Percentiles rank a stretch among this genome's conserved stretches.
Conservation (phyloP, 92 coral and sea anemone species). For the Heliopora coerulea region DNA sequence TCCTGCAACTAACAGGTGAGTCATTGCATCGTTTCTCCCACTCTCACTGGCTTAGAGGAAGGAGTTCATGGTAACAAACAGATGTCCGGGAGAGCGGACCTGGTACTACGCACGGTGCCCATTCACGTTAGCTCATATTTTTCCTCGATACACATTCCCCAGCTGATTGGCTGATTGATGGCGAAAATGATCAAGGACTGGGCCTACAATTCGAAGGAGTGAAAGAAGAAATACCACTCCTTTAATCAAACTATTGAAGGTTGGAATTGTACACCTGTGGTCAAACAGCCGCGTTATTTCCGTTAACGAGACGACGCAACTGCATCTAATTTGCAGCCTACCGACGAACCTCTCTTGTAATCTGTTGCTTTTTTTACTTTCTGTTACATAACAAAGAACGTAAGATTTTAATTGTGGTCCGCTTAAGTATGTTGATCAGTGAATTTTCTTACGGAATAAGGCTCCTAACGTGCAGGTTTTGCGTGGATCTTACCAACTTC, state of each 20-base stretch:
- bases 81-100: background rate
- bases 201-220: conserved; percentile 6
- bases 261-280: conserved; percentile 34
- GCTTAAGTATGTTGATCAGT: no score
- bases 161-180: conserved; percentile 28
- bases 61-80: no score
- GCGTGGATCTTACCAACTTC: no score
- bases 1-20: background rate
- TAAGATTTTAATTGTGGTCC: no score
- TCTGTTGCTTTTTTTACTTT: no score
- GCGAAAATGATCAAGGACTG: conserved; percentile 17
- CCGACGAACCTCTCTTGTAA: no score
- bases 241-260: conserved; percentile 21
- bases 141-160: conserved; percentile 8
- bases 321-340: conserved; percentile 29
- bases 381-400: no score
- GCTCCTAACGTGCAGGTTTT: no score
- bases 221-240: conserved; percentile 3
- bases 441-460: no score
- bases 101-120: background rate
- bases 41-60: no score
- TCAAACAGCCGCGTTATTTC: background rate
- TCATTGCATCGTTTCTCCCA: background rate
- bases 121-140: conserved; percentile 14
- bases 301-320: conserved; percentile 25